These are phyloP conservation scores for Cryptus viduatorius DNA, from an alignment of 2,888 invertebrate genomes.

Conservation along the genomic window DNA sequence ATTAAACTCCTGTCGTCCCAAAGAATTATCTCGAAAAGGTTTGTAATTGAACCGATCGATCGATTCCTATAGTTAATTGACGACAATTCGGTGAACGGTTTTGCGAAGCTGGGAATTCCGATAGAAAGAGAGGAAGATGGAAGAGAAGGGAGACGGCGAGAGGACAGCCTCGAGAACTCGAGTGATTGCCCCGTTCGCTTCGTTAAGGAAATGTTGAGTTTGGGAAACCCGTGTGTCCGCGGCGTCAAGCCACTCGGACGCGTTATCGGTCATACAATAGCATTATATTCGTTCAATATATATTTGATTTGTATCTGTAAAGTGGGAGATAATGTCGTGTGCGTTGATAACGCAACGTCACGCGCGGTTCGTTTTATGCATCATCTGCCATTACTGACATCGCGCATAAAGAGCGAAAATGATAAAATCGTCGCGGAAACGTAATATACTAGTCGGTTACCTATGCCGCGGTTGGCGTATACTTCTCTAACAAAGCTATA, in stretches of 20 bases:
- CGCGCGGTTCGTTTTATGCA: background rate
- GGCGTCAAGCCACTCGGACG: background rate
- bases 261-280: background rate
- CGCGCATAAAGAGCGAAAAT: background rate
- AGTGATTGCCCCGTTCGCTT: slow-evolving; percentile 9
- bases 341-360: slow-evolving; percentile 2
- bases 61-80: background rate
- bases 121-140: background rate
- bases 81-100: background rate
- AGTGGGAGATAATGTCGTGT: background rate
- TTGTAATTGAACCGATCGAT: slow-evolving; percentile 4
- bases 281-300: background rate
- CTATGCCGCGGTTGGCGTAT: background rate
- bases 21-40: background rate
- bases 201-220: background rate
- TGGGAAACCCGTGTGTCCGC: background rate
- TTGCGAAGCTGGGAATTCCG: slow-evolving; percentile 2
- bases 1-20: background rate
- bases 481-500: background rate
- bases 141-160: background rate
- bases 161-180: background rate
- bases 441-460: background rate
- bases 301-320: background rate
- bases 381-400: background rate
- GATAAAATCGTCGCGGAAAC: background rate